Base-by-base conservation (phyloP, 2,797 vertebrate genomes). In the Naso thynnoides region DNA sequence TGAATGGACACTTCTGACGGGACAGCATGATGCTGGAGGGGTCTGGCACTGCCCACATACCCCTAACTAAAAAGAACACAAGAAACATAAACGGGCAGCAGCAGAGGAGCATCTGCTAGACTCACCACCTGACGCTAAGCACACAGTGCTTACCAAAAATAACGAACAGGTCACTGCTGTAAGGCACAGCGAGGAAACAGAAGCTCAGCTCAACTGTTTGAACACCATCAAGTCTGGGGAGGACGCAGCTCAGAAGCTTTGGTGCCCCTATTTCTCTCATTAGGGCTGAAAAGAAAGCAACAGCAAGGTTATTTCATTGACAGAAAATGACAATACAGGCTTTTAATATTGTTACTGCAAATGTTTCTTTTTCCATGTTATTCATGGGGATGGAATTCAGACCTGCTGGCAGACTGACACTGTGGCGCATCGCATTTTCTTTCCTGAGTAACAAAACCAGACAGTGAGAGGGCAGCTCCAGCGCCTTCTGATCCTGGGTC, bases 401-500 rank as follows among this genome's bases (percentile, higher is more conserved):
- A 95, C 94, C 95, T 93, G 87, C 88, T 42, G 92, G 19, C 44
- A 95, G 62, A 2, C 81, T 83, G 59, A 89, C 54, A 65, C 72
- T 42, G 76, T 94, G 93, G 36, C 69, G 85, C 7, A 38, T 24
- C 7, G 84, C 89, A 0, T 94, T 95, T 87, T 95, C 93, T 84
- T 85, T 94, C 39, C 93, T 92, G 79, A 95, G 85, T 49, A 95
- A 62, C 63, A 95, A 29, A 63, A 94, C 4, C 6, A 96, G 90
- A 71, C 91, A 93, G 65, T 88, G 87, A 68, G 63, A 3, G 2
- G 54, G 53, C 15, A 26, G 16, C 15, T 79, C 47, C 26, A 74
- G 66, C 44, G 64, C 73, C 26, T 71, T 31, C 33, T 78, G 80
- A 63, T 67, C 73, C 58, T 31, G 19, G 29, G 18, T 80, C 57